Evolutionary conservation across 2,113 vertebrate species (phyloP), one percentile per base, ranked within the genome.

Genomic region (Chionomys nivalis): DNA sequence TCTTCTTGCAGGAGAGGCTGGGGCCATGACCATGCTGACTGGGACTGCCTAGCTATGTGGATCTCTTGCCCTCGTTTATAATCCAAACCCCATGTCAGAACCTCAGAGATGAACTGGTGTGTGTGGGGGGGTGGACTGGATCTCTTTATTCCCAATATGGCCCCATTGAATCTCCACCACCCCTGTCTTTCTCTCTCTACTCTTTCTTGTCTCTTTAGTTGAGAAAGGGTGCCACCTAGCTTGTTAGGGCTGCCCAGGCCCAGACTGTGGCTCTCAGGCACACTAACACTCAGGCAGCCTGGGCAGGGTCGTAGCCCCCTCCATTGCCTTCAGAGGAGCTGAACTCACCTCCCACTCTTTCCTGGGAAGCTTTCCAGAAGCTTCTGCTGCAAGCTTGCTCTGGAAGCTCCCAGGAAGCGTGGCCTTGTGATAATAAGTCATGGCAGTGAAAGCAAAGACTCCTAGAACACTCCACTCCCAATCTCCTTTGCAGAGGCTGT

Each of bases 331-430:
- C 39, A n/a, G 61, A 10, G 28, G 52, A 44, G 31, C 94, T 79
- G 65, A 58, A 0, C 2, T 47, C 0, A 10, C 63, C 52, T 7
- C 42, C 13, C 0, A 7, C 5, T 4, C 31, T n/a, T 52, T 72
- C 66, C 63, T 33, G 4, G 31, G 24, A 33, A 1, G 5, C 21
- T 65, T 33, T 26, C 2, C 2, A 44, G n/a, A 8, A 31, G 58
- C 1, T 12, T 14, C 66, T 52, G 23, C 19, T 19, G 44, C 31
- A 66, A 49, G 7, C 68, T 4, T 16, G 23, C 23, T 61, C n/a
- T 63, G 12, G 79, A 73, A 72, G 26, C n/a, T n/a, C 49, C 79
- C 79, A 28, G 79, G 17, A 75, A 61, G 33, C 39, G 31, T n/a
- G 13, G 1, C 12, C 17, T 42, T 24, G 47, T 44, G 9, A 28